Evolutionary conservation across 2,797 vertebrate genomes (phyloP).

Genomic region (Falco peregrinus): DNA sequence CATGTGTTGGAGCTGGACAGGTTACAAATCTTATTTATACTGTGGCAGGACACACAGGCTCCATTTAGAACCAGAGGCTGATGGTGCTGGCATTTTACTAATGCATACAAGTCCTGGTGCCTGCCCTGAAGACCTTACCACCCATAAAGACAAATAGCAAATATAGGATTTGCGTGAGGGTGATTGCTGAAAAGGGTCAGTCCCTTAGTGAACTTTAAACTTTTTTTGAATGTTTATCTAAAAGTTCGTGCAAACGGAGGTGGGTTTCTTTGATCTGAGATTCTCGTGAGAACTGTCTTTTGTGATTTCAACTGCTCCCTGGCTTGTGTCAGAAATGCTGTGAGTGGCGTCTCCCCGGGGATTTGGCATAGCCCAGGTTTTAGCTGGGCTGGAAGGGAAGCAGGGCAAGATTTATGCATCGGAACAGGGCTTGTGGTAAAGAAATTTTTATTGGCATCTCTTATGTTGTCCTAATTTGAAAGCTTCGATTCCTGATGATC

Average conservation of each 20-base stretch:
- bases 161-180: background rate
- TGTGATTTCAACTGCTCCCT: conserved; percentile 43
- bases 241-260: conserved; percentile 36
- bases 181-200: conserved; percentile 5
- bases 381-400: background rate
- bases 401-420: background rate
- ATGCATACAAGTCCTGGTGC: background rate
- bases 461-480: conserved; percentile 5
- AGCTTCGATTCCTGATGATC: conserved; percentile 25
- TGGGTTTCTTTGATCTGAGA: conserved; percentile 45
- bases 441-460: conserved; percentile 36
- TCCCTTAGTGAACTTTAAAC: background rate
- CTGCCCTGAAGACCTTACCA: conserved; percentile 52
- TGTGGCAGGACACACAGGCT: background rate
- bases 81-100: background rate
- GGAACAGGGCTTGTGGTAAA: background rate
- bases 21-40: background rate
- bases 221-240: conserved; percentile 25
- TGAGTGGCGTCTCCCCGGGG: background rate
- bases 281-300: conserved; percentile 1
- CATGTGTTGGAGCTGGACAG: background rate
- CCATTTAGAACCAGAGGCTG: background rate
- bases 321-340: background rate
- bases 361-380: background rate
- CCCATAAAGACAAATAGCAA: conserved; percentile 20